These are phyloP conservation scores for Caradrina kadenii DNA, from an alignment of 2,888 invertebrate species.

Conservation along the genomic window DNA sequence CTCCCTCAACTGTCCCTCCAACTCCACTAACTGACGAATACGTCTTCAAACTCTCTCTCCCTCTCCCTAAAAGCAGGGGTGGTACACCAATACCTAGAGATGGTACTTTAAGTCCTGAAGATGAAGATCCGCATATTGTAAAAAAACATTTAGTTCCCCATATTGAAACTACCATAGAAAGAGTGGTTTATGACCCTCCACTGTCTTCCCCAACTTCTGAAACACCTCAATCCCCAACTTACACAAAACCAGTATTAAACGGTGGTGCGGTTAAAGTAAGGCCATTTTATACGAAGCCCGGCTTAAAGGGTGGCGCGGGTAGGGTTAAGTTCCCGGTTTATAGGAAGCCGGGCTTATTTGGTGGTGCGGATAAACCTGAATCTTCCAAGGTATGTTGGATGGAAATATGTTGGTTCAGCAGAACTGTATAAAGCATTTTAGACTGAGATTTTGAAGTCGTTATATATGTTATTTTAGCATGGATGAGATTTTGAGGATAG, in stretches of 20 bases:
- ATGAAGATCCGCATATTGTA: slow-evolving; percentile 81
- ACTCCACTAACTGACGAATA: slow-evolving; percentile 87
- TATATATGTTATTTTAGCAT: too few species aligned
- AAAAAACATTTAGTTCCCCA: slow-evolving; percentile 82
- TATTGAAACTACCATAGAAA: slow-evolving; percentile 79
- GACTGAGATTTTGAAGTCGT: too few species aligned
- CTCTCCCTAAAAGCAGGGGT: slow-evolving; percentile 78
- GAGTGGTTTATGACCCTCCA: slow-evolving; percentile 80
- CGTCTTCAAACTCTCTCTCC: slow-evolving; percentile 79
- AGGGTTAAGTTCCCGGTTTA: slow-evolving; percentile 65
- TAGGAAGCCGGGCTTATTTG: slow-evolving; percentile 70
- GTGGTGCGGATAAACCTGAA: slow-evolving; percentile 65
- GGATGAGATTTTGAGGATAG: too few species aligned
- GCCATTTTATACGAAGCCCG: slow-evolving; percentile 70
- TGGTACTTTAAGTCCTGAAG: slow-evolving; percentile 63
- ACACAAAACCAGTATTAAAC: slow-evolving; percentile 74
- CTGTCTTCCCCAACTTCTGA: slow-evolving; percentile 76
- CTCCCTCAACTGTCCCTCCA: slow-evolving; percentile 78
- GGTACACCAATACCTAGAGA: slow-evolving; percentile 72
- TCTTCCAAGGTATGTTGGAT: slow-evolving; percentile 69
- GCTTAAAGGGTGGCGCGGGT: slow-evolving; percentile 61
- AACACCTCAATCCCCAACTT: slow-evolving; percentile 71
- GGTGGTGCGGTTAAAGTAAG: slow-evolving; percentile 68
- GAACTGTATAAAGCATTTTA: slow-evolving; percentile 3
- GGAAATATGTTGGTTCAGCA: neutral